Percentiles rank a stretch among this genome's conserved stretches.
These are phyloP conservation scores for Myrmecophaga tridactyla DNA, from an alignment of 2,113 vertebrate genomes.

Conservation along the genomic window DNA sequence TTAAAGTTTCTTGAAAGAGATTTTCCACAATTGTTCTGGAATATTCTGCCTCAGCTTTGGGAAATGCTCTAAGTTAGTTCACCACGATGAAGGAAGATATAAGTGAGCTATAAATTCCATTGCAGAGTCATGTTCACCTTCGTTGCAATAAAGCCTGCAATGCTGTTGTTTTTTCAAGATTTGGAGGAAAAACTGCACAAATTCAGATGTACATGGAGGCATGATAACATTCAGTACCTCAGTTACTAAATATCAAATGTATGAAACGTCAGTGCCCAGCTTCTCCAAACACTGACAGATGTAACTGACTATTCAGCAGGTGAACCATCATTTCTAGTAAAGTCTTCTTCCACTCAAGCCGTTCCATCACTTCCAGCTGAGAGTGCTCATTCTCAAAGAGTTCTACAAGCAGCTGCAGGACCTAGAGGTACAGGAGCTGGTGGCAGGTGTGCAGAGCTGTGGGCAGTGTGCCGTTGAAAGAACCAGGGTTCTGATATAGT, in stretches of 20 bases:
- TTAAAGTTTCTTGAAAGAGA: neutral
- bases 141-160: slow-evolving; percentile 98
- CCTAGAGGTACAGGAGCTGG: slow-evolving; percentile 97
- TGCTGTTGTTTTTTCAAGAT: slow-evolving; percentile 98
- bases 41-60: neutral
- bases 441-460: slow-evolving; percentile 97
- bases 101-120: slow-evolving; percentile 97
- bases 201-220: too few species aligned
- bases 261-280: slow-evolving; percentile 97
- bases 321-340: slow-evolving; percentile 98
- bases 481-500: slow-evolving; percentile 97
- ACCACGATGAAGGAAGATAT: slow-evolving; percentile 99
- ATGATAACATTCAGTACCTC: too few species aligned
- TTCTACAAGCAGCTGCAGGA: slow-evolving; percentile 96
- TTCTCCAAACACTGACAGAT: slow-evolving; percentile 98
- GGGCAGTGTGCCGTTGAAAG: slow-evolving; percentile 98
- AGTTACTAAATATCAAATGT: too few species aligned
- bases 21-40: neutral
- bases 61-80: slow-evolving; percentile 77
- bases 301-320: slow-evolving; percentile 95
- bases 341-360: slow-evolving; percentile 98
- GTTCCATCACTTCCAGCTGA: slow-evolving; percentile 98
- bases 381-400: slow-evolving; percentile 99
- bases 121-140: slow-evolving; percentile 95
- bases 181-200: slow-evolving; percentile 97